phyloP scores from a whole-genome alignment of 2,888 invertebrate genomes.

The Apamea monoglypha region DNA sequence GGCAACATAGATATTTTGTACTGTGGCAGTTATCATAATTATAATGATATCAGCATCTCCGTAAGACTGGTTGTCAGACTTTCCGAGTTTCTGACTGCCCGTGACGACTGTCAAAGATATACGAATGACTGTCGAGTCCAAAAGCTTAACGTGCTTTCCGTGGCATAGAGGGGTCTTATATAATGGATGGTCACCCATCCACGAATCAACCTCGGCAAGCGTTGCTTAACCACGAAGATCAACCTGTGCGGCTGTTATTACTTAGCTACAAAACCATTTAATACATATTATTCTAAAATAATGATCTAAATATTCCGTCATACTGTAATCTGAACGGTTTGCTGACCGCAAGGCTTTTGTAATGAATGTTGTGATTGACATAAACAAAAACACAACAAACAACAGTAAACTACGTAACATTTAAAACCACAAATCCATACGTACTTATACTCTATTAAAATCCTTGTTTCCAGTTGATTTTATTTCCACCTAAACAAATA shows the following conservation, averaged over 20 bases:
- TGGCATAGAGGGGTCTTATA: background rate
- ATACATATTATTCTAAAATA: background rate
- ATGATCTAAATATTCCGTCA: background rate
- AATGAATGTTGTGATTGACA: background rate
- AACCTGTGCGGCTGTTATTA: background rate
- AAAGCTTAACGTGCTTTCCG: no score
- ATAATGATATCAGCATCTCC: no score
- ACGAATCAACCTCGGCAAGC: no score
- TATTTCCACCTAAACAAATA: background rate
- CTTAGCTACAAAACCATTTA: background rate
- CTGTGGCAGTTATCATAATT: no score
- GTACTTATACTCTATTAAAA: background rate
- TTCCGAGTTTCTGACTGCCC: background rate
- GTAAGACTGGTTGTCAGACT: background rate
- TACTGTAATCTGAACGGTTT: background rate
- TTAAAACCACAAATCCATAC: constrained; percentile 12
- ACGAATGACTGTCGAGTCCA: background rate
- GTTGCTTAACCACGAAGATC: background rate
- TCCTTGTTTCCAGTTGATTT: background rate
- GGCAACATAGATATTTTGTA: no score
- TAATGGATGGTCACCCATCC: background rate
- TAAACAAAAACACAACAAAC: background rate
- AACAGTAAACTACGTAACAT: constrained; percentile 1
- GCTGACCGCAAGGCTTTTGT: constrained; percentile 6
- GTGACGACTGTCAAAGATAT: background rate